A percentile compares a stretch with the other conserved stretches of the same genome.
These are phyloP conservation scores for Melinaea menophilus DNA, from an alignment of 2,888 invertebrate species.

Conservation along the genomic window DNA sequence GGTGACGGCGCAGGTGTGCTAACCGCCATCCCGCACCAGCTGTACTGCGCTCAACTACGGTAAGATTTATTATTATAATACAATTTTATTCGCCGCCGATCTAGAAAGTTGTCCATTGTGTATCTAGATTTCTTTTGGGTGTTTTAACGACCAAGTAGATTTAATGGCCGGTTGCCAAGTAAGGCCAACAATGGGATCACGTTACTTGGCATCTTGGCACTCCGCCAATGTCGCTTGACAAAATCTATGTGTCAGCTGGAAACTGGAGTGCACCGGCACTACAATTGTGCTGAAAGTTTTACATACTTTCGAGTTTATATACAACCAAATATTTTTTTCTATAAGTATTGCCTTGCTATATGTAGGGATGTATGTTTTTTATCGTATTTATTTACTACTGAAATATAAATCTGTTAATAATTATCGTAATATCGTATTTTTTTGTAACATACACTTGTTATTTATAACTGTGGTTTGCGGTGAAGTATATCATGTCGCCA, in stretches of 20 bases:
- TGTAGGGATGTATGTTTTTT: too few species aligned
- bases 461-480: slow-evolving; percentile 22
- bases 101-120: too few species aligned
- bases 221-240: slow-evolving; percentile 22
- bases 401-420: too few species aligned
- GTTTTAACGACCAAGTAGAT: too few species aligned
- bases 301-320: background rate
- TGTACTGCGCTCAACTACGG: slow-evolving; percentile 92
- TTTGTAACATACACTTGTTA: slow-evolving; percentile 14
- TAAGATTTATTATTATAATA: slow-evolving; percentile 50
- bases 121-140: too few species aligned
- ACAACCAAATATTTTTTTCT: background rate
- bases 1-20: slow-evolving; percentile 99
- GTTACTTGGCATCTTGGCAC: slow-evolving; percentile 17
- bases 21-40: slow-evolving; percentile 96
- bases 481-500: slow-evolving; percentile 18
- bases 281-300: background rate
- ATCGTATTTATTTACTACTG: too few species aligned
- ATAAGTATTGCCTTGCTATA: too few species aligned
- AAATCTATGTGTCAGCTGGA: slow-evolving; percentile 31
- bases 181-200: slow-evolving; percentile 23
- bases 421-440: too few species aligned
- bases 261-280: slow-evolving; percentile 18
- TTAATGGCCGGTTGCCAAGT: slow-evolving; percentile 21
- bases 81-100: too few species aligned